These are phyloP conservation scores for Vireo griseus DNA, from an alignment of 2,797 vertebrate genomes.

Conservation along the genomic window DNA sequence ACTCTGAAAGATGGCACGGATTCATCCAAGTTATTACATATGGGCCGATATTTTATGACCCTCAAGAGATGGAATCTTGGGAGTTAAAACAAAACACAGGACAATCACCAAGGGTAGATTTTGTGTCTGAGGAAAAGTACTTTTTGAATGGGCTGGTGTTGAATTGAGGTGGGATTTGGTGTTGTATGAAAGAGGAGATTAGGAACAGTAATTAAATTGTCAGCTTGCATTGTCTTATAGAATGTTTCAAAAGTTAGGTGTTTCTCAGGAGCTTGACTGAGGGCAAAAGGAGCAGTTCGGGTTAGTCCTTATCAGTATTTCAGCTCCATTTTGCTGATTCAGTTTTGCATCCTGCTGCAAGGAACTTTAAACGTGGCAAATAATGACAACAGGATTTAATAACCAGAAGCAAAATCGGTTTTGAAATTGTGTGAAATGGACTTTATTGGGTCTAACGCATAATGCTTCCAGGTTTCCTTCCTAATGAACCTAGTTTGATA, in stretches of 20 bases:
- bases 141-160: neutral
- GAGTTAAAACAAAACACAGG: neutral
- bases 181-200: neutral
- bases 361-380: neutral
- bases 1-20: neutral
- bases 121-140: neutral
- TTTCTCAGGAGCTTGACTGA: neutral
- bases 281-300: neutral
- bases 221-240: neutral
- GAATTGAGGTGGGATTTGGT: neutral
- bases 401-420: neutral
- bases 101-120: neutral
- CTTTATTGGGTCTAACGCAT: neutral
- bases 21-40: neutral
- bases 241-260: neutral
- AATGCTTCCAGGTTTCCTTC: neutral
- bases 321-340: neutral
- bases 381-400: neutral
- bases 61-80: neutral
- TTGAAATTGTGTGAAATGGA: neutral
- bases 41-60: rapidly evolving
- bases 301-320: neutral
- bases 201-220: neutral
- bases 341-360: neutral
- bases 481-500: neutral